Evolutionary conservation across 2,888 invertebrate species (phyloP), one percentile per base, ranked within the genome.

Genomic region (Punctoribates punctum): DNA sequence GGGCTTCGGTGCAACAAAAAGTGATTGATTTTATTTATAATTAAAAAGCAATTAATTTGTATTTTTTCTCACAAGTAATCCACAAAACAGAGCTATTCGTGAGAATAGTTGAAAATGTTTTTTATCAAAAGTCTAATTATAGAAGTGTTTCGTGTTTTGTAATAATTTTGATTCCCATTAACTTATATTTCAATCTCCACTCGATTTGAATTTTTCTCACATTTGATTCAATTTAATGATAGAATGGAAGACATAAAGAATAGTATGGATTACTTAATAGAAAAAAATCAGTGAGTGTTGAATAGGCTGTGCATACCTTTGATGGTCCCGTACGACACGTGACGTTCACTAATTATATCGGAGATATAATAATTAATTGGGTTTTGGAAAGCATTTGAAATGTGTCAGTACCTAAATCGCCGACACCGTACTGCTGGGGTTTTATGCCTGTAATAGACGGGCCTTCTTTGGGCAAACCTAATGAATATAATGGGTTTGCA

Each of bases 301-400:
- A 23, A 23, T 34, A 62, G 62, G 5, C 29, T 6, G 17, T 62
- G 29, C 34, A 34, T 70, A 70, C 70, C 67, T 79, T 80, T 17
- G 80, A 79, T 34, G 80, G 80, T 20, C 80, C 80, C 15, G 79
- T 79, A 0, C 77, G 76, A 62, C 80, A 80, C 13, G 79, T 79
- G 34, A 80, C 79, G 48, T 80, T 79, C 17, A 80, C 70, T 70
- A 62, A 62, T 62, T 62, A 62, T 29, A 70, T 38, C 5, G 23
- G 13, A 42, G 42, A 34, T 1, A 34, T 38, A 2, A 70, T 27
- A 70, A 42, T 65, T 34, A 70, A 70, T 70, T 20, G 23, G 20
- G 20, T 42, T n/a, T 70, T 42, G 23, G 6, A 70, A 70, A 23
- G 1, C 2, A 65, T 34, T n/a, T 65, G 65, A 65, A 65, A 34